Conservation (phyloP, 2,113 vertebrate genomes). For the Ailurus styani region DNA sequence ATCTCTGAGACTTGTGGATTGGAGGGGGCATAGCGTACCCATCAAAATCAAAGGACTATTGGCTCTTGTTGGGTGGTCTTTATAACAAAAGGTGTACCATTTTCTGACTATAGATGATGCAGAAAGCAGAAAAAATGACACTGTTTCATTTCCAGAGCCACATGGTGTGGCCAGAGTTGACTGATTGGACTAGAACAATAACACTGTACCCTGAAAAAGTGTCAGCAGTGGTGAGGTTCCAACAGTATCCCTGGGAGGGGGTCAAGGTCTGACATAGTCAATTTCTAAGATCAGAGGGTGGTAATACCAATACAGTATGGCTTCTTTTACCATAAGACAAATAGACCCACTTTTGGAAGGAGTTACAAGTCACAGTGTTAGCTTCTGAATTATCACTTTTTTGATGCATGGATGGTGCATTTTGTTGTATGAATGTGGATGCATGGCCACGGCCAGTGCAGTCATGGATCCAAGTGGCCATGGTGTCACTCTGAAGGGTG, state of each 20-base stretch:
- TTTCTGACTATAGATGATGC: not conserved
- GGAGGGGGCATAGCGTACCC: not conserved
- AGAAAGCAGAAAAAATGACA: not conserved
- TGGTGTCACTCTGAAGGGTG: not conserved
- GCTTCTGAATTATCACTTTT: not conserved
- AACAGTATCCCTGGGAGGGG: not conserved
- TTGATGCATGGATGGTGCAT: not conserved
- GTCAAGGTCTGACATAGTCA: not conserved
- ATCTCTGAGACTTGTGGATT: not conserved
- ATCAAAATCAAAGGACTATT: not conserved
- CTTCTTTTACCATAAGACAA: not conserved
- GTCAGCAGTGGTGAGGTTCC: not conserved
- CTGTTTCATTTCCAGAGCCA: not conserved
- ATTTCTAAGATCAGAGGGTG: not conserved
- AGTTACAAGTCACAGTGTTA: not conserved
- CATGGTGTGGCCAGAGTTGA: not conserved
- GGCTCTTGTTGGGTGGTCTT: not conserved
- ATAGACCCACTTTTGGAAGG: not conserved
- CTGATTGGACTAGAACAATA: not conserved
- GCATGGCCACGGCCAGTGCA: not conserved
- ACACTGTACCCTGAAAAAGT: not conserved
- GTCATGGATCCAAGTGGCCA: not conserved
- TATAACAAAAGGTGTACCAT: not conserved
- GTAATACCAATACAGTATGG: not conserved
- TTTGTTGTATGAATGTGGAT: not conserved